These are phyloP conservation scores for Corydoras maculifer DNA, from an alignment of 2,113 vertebrate species.

Conservation along the genomic window DNA sequence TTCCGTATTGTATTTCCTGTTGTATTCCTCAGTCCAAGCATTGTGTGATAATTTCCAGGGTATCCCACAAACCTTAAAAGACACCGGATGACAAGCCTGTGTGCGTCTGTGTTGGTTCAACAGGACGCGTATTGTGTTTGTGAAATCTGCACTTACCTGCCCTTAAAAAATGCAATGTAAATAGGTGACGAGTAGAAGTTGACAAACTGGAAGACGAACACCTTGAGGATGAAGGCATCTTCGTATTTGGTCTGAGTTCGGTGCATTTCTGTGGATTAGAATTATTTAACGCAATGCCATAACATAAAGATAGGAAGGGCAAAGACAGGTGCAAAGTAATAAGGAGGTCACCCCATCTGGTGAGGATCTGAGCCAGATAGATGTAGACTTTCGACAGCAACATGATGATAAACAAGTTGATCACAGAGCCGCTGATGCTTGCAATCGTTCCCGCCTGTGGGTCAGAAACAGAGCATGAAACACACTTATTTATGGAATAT, in stretches of 20 bases:
- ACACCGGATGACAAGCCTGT: constrained; percentile 11
- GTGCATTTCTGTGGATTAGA: constrained; percentile 66
- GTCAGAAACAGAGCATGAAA: not conserved
- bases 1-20: no score
- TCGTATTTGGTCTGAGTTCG: constrained; percentile 73
- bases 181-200: constrained; percentile 66
- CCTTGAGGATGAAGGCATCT: constrained; percentile 74
- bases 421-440: constrained; percentile 67
- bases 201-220: constrained; percentile 79
- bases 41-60: not conserved
- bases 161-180: constrained; percentile 50
- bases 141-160: constrained; percentile 52
- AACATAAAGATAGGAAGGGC: no score
- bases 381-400: constrained; percentile 70
- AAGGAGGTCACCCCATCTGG: constrained; percentile 64
- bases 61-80: not conserved
- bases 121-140: no score
- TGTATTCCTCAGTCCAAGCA: no score
- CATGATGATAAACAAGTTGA: constrained; percentile 68
- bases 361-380: constrained; percentile 68
- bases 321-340: no score
- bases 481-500: not conserved
- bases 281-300: no score
- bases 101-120: no score
- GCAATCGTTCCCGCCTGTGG: constrained; percentile 69